phyloP scores from a whole-genome alignment of 2,113 vertebrate species.

The Colinus virginianus region DNA sequence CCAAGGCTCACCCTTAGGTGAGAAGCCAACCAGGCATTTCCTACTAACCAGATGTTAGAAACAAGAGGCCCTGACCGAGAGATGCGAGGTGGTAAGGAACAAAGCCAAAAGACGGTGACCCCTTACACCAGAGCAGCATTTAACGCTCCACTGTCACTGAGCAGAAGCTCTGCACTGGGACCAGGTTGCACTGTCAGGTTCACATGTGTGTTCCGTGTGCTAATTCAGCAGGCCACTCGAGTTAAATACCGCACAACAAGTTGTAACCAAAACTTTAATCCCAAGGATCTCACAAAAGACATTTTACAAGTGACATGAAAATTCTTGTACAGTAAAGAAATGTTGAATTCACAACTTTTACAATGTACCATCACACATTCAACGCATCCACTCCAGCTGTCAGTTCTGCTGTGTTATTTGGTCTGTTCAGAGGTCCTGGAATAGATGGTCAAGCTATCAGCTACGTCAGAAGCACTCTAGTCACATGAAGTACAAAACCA shows the following conservation, averaged over 20 bases:
- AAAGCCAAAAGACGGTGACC: not conserved
- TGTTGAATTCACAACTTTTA: constrained; percentile 66
- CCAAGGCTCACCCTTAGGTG: rapidly evolving
- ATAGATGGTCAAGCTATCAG: not conserved
- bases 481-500: constrained; percentile 38
- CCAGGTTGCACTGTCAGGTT: not conserved
- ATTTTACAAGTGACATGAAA: constrained; percentile 86
- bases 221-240: constrained; percentile 35
- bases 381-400: constrained; percentile 43
- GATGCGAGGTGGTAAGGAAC: rapidly evolving
- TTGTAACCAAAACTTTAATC: constrained; percentile 90
- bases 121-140: not conserved
- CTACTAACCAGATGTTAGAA: rapidly evolving
- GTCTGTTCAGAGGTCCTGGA: constrained; percentile 58
- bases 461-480: constrained; percentile 5
- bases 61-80: rapidly evolving
- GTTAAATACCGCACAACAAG: constrained; percentile 73
- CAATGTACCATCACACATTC: constrained; percentile 79
- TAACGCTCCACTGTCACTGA: not conserved
- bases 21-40: not conserved
- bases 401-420: constrained; percentile 63
- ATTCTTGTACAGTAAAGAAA: constrained; percentile 82
- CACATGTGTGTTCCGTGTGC: not conserved
- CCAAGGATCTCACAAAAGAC: constrained; percentile 84
- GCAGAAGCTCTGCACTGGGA: not conserved